phyloP scores from a whole-genome alignment of 2,113 vertebrate genomes.

The Maylandia zebra region DNA sequence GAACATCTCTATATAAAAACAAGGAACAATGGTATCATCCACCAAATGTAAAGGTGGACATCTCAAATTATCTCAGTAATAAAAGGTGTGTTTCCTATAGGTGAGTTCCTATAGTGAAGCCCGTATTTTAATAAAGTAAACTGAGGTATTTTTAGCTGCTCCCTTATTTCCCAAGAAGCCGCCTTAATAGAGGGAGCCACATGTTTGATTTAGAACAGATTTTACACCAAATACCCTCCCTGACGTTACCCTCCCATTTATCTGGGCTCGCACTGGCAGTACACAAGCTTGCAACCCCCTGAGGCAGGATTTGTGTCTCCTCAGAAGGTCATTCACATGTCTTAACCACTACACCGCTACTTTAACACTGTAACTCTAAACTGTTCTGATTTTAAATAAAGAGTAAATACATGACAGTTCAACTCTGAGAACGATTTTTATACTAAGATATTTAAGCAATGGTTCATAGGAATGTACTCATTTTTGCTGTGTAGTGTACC shows the following conservation, averaged over 20 bases:
- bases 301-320: background rate
- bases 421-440: background rate
- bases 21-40: background rate
- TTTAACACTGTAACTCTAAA: background rate
- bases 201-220: background rate
- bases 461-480: background rate
- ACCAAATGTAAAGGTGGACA: background rate
- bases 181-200: background rate
- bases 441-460: background rate
- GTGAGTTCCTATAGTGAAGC: background rate
- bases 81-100: background rate
- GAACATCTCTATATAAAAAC: background rate
- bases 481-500: background rate
- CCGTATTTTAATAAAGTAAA: background rate
- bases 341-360: background rate
- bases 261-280: background rate
- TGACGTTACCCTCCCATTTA: background rate
- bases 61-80: background rate
- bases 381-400: background rate
- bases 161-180: background rate
- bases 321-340: background rate
- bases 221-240: background rate
- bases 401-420: background rate
- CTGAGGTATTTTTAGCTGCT: background rate
- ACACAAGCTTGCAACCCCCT: background rate